Base-by-base conservation (phyloP, 2,113 vertebrate genomes). In the Pantherophis guttatus region DNA sequence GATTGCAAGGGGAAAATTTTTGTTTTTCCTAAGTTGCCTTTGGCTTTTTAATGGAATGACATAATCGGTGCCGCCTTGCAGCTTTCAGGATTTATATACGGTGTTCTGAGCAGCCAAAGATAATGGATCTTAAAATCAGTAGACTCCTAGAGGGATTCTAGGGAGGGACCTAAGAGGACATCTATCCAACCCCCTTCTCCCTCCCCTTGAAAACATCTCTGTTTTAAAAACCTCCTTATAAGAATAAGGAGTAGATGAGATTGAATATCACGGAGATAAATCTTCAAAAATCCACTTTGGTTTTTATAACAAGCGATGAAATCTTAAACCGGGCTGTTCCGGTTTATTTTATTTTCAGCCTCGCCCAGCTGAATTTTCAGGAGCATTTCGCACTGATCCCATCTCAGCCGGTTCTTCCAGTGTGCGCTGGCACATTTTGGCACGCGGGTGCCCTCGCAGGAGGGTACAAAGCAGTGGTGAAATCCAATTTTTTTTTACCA, bases 341-440 rank as follows among this genome's bases (percentile, higher is more conserved):
- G 10, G 52, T 2, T 44, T 26, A 26, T 85, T 55, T 59, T 19
- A 26, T 15, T 39, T 81, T 9, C 21, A 0, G 2, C 75, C 52
- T 55, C 52, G 19, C 48, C 3, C 39, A 4, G 19, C 86, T 1
- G 7, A 11, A 21, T 33, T 53, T 17, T 48, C 19, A 26, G 6
- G 5, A 58, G 24, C 44, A 0, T 23, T 70, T 88, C 1, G 12
- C 55, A 0, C 1, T 1, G 92, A 39, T 91, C 5, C 87, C 48
- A 13, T 3, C 0, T 0, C 3, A 9, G 81, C 54, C 15, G 11
- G 26, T 11, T 87, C 92, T 90, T 81, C 54, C 39, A 17, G n/a
- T 15, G 17, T 39, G 70, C 65, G 17, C 26, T 50, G 48, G 48
- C 5, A 50, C 48, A 50, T 26, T 0, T 48, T 89, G 70, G 88